Conservation (phyloP, 2,888 invertebrate species). For the Athalia circularis region DNA sequence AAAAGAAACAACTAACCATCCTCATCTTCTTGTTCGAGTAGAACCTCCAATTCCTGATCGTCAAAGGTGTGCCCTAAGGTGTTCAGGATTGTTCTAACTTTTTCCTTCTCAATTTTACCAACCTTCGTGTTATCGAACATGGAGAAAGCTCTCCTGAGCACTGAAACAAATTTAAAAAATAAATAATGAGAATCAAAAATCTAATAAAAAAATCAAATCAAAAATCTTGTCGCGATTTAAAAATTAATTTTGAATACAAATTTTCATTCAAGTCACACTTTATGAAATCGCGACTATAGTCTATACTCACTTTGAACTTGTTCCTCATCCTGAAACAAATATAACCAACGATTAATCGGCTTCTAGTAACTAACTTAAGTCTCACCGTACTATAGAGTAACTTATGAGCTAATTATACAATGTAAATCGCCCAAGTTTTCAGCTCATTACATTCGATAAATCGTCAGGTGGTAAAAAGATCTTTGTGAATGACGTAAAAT, state of each 20-base stretch:
- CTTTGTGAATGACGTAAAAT: no score
- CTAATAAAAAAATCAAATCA: no score
- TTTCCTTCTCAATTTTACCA: constrained; percentile 87
- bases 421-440: constrained; percentile 19
- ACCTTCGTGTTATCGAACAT: constrained; percentile 90
- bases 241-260: no score
- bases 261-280: no score
- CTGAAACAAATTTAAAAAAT: constrained; percentile 72
- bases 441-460: background rate
- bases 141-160: constrained; percentile 87
- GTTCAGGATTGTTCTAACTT: constrained; percentile 86
- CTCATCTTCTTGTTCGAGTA: constrained; percentile 84
- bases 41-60: constrained; percentile 85
- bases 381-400: constrained; percentile 2
- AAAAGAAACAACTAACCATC: constrained; percentile 79
- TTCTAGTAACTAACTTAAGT: background rate
- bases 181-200: no score
- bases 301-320: constrained; percentile 66
- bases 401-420: background rate
- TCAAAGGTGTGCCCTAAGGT: constrained; percentile 89
- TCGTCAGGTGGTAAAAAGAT: no score
- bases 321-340: constrained; percentile 68
- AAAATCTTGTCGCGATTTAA: no score
- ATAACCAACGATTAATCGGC: constrained; percentile 32
- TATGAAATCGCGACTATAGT: background rate